phyloP scores from a whole-genome alignment of 2,113 vertebrate species.

The Holacanthus passer region DNA sequence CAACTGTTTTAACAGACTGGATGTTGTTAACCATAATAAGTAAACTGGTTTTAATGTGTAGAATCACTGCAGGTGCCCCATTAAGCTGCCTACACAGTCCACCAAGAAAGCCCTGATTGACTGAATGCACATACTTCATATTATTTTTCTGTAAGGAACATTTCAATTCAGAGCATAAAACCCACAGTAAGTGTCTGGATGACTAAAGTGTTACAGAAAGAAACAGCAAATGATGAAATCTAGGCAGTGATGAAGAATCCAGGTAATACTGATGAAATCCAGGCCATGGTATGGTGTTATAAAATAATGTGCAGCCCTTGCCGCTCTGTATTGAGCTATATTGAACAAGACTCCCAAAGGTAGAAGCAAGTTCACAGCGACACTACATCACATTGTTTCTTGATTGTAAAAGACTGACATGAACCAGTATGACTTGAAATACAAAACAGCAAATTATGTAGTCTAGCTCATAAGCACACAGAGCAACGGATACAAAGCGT shows the following conservation, averaged over 20 bases:
- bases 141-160: neutral
- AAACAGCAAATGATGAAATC: slow-evolving; percentile 15
- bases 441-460: neutral
- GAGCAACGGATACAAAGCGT: neutral
- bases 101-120: neutral
- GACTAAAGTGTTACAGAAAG: neutral
- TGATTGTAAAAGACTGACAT: neutral
- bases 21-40: neutral
- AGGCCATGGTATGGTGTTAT: slow-evolving; percentile 1
- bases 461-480: neutral
- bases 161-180: neutral
- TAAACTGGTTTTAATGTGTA: neutral
- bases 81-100: neutral
- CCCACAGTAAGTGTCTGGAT: neutral
- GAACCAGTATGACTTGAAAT: slow-evolving; percentile 7
- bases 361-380: neutral
- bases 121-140: neutral
- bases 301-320: neutral
- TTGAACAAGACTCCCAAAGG: neutral
- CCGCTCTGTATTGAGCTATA: neutral
- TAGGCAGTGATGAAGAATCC: neutral
- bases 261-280: slow-evolving; percentile 40
- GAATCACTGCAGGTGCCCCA: neutral
- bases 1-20: neutral
- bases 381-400: neutral